These are phyloP conservation scores for Zaprionus kolodkinae DNA, from an alignment of 1,140 invertebrate genomes.

Conservation along the genomic window DNA sequence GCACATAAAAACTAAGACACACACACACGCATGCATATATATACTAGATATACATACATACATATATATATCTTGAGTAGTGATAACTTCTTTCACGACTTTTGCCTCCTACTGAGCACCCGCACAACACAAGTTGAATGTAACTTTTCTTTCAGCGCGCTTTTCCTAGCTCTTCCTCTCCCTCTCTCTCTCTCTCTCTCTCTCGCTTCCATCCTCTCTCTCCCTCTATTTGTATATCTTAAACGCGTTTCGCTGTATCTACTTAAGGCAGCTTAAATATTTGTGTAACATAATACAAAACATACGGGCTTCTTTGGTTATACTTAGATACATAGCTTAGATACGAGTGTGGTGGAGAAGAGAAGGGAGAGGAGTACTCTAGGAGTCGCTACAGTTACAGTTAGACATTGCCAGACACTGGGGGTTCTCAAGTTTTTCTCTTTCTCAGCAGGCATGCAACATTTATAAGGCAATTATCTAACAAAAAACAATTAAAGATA, in stretches of 20 bases:
- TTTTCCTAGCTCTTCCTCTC: conserved; percentile 48
- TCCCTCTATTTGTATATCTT: conserved; percentile 76
- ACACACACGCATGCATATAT: conserved; percentile 13
- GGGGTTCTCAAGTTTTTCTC: background rate
- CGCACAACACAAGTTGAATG: conserved; percentile 65
- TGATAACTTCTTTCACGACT: conserved; percentile 72
- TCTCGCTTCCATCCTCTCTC: conserved; percentile 41
- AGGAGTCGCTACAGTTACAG: conserved; percentile 26
- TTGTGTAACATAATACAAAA: conserved; percentile 83
- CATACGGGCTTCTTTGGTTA: conserved; percentile 80
- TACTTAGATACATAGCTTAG: conserved; percentile 78
- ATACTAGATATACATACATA: background rate
- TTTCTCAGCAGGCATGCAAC: background rate
- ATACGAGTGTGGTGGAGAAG: conserved; percentile 31
- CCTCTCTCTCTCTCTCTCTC: background rate
- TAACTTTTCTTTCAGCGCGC: conserved; percentile 66
- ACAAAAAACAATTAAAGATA: background rate
- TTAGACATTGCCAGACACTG: conserved; percentile 8
- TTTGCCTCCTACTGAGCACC: conserved; percentile 59
- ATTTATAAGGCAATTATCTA: conserved; percentile 30
- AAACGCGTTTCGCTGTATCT: conserved; percentile 81
- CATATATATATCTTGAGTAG: conserved; percentile 48
- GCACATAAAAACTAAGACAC: conserved; percentile 62
- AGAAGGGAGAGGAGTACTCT: background rate
- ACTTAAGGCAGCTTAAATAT: conserved; percentile 81